Conservation (phyloP, 1,140 invertebrate genomes). For the Bombus superbus region DNA sequence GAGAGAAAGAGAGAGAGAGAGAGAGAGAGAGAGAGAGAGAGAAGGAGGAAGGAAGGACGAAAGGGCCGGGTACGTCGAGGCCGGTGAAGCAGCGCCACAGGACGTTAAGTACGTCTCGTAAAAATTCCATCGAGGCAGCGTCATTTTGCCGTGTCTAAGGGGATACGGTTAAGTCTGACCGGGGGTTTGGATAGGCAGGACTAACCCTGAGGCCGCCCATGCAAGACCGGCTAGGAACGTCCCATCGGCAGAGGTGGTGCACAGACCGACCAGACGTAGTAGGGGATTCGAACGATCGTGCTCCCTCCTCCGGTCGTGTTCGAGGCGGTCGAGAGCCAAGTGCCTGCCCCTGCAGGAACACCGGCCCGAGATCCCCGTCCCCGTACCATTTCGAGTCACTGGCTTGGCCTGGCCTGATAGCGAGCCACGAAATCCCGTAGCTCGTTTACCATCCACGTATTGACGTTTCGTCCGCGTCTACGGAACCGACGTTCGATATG, state of each 20-base stretch:
- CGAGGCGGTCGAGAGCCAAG: slow-evolving; percentile 69
- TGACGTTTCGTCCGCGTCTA: slow-evolving; percentile 56
- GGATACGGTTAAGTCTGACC: slow-evolving; percentile 5
- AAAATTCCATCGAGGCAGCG: slow-evolving; percentile 80
- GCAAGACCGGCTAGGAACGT: slow-evolving; percentile 24
- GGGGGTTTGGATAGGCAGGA: slow-evolving; percentile 24
- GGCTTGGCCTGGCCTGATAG: slow-evolving; percentile 75
- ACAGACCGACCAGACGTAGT: slow-evolving; percentile 9
- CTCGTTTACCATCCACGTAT: slow-evolving; percentile 56
- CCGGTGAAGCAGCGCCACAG: slow-evolving; percentile 52
- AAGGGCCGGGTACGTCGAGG: slow-evolving; percentile 58
- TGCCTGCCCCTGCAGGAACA: slow-evolving; percentile 53
- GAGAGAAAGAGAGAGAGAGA: neutral
- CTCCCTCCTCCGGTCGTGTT: slow-evolving; percentile 62
- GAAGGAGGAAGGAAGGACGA: slow-evolving; percentile 27
- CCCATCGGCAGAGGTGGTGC: slow-evolving; percentile 54
- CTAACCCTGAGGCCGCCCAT: slow-evolving; percentile 30
- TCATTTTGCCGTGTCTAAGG: slow-evolving; percentile 75
- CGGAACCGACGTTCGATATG: slow-evolving; percentile 31
- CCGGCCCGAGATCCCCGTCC: slow-evolving; percentile 63
- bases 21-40: neutral
- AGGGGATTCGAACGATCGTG: slow-evolving; percentile 26
- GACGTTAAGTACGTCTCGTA: slow-evolving; percentile 81
- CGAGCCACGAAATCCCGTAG: slow-evolving; percentile 53
- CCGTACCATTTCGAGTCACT: slow-evolving; percentile 81